Percentiles rank a stretch among this genome's conserved stretches.
Conservation (phyloP, 2,888 invertebrate species). For the Anoncus sp. region DNA sequence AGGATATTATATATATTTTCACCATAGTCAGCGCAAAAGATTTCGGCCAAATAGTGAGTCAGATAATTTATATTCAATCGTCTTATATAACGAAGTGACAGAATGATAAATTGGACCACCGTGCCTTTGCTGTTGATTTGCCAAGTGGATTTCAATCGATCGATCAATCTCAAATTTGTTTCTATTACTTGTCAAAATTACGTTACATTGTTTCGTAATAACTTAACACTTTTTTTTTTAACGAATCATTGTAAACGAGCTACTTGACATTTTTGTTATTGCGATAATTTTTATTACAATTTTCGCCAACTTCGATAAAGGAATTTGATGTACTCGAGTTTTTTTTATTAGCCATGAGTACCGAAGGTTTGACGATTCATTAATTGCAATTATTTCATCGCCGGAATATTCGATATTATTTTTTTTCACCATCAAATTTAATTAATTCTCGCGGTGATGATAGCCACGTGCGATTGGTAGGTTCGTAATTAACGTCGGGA, state of each 20-base stretch:
- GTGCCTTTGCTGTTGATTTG: not conserved
- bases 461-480: constrained; percentile 16
- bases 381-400: too few relatives aligned
- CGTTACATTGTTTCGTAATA: not conserved
- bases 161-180: not conserved
- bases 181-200: not conserved
- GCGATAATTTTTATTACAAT: not conserved
- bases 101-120: not conserved
- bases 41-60: not conserved
- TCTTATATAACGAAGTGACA: not conserved
- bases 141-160: not conserved
- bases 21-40: not conserved
- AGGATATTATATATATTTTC: too few relatives aligned
- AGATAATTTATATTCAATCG: constrained; percentile 1
- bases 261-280: not conserved
- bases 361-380: too few relatives aligned
- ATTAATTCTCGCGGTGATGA: too few relatives aligned
- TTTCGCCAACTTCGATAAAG: not conserved
- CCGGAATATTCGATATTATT: too few relatives aligned
- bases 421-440: too few relatives aligned
- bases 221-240: not conserved
- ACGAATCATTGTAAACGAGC: not conserved
- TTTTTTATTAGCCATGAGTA: too few relatives aligned
- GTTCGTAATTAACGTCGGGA: constrained; percentile 6
- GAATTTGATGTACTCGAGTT: too few relatives aligned